phyloP scores from a whole-genome alignment of 1,140 invertebrate genomes.

The Drosophila nasuta region DNA sequence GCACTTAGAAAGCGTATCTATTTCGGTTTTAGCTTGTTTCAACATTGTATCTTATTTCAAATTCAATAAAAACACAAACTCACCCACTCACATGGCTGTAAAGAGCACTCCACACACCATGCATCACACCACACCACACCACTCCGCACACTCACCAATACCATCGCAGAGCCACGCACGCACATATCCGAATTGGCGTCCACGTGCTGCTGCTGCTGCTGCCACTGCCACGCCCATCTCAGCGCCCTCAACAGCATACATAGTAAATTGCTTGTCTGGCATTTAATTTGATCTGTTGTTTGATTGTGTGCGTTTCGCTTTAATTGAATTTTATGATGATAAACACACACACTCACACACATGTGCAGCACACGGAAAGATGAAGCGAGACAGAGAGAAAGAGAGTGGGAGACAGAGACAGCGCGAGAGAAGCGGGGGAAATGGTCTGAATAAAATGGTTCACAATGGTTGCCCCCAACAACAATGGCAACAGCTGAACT shows the following conservation, averaged over 20 bases:
- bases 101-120: too few relatives aligned
- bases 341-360: slow-evolving; percentile 50
- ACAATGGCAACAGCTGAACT: slow-evolving; percentile 5
- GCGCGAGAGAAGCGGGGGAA: slow-evolving; percentile 1
- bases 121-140: too few relatives aligned
- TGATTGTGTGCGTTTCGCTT: slow-evolving; percentile 79
- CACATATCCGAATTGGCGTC: slow-evolving; percentile 20
- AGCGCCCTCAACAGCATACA: slow-evolving; percentile 48
- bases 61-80: slow-evolving; percentile 47
- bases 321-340: slow-evolving; percentile 82
- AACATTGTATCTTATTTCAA: slow-evolving; percentile 52
- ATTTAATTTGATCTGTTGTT: slow-evolving; percentile 84
- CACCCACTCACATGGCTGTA: slow-evolving; percentile 16
- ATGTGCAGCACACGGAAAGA: slow-evolving; percentile 3
- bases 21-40: slow-evolving; percentile 30
- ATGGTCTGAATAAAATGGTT: slow-evolving; percentile 3
- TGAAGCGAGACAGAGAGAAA: not conserved
- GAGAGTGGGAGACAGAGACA: not conserved
- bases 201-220: slow-evolving; percentile 20
- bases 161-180: not conserved
- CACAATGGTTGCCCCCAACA: slow-evolving; percentile 1
- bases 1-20: slow-evolving; percentile 7
- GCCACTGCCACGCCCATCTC: slow-evolving; percentile 47
- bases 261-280: slow-evolving; percentile 78
- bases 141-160: slow-evolving; percentile 5